phyloP scores from a whole-genome alignment of 1,140 invertebrate genomes.

The Spodoptera litura region DNA sequence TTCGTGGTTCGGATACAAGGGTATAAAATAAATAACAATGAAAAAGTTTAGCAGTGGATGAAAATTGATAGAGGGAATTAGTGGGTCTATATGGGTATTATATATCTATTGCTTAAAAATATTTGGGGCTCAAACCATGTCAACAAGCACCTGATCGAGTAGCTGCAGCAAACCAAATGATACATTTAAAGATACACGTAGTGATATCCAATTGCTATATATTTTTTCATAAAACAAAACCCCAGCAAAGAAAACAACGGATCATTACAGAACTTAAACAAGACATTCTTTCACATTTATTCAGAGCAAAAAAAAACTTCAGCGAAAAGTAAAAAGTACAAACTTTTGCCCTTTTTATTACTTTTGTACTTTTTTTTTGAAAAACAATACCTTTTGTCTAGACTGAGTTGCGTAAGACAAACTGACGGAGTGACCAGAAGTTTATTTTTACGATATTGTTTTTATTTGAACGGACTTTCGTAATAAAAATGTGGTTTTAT shows the following conservation, averaged over 20 bases:
- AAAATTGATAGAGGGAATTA: too few relatives aligned
- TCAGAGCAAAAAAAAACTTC: slow-evolving; percentile 1
- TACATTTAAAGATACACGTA: too few relatives aligned
- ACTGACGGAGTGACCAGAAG: slow-evolving; percentile 24
- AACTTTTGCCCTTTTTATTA: slow-evolving; percentile 25
- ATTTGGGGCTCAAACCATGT: too few relatives aligned
- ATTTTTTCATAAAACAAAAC: background rate
- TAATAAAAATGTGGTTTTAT: background rate
- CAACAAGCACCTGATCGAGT: too few relatives aligned
- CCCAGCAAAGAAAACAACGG: slow-evolving; percentile 19
- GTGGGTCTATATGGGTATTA: too few relatives aligned
- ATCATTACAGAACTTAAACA: slow-evolving; percentile 28
- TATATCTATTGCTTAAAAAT: too few relatives aligned
- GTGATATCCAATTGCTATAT: too few relatives aligned
- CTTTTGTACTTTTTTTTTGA: slow-evolving; percentile 16
- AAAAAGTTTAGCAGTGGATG: too few relatives aligned
- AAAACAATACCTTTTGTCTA: slow-evolving; percentile 30
- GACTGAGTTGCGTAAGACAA: slow-evolving; percentile 5
- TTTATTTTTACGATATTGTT: slow-evolving; percentile 10
- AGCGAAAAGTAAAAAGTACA: slow-evolving; percentile 15
- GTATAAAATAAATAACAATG: too few relatives aligned
- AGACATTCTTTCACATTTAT: slow-evolving; percentile 14
- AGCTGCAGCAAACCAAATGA: too few relatives aligned
- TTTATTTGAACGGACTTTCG: background rate
- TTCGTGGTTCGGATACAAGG: too few relatives aligned